A percentile compares a stretch with the other conserved stretches of the same genome.
Evolutionary conservation across 2,113 vertebrate species (phyloP).

Genomic region (Urocitellus parryii): DNA sequence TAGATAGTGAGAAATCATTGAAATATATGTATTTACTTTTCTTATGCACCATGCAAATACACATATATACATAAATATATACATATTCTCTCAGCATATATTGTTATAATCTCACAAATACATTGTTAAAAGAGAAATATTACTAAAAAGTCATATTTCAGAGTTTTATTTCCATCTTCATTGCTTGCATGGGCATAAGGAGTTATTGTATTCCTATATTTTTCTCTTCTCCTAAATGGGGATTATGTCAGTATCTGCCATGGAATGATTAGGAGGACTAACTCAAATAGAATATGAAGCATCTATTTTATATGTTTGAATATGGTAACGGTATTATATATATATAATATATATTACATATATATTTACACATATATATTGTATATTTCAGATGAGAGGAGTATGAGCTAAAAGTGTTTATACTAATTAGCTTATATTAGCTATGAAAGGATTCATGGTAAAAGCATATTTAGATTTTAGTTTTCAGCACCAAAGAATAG

Average conservation of each 20-base stretch:
- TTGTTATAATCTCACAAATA: background rate
- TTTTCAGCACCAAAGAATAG: background rate
- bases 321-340: background rate
- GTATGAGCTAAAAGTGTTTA: background rate
- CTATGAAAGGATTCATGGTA: background rate
- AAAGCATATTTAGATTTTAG: background rate
- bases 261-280: background rate
- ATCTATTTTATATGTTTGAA: background rate
- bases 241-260: background rate
- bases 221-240: background rate
- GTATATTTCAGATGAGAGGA: background rate
- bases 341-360: too few species aligned
- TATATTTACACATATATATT: background rate
- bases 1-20: background rate
- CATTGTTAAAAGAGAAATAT: background rate
- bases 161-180: background rate
- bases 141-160: background rate
- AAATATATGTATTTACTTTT: background rate
- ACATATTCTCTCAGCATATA: background rate
- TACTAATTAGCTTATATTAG: background rate
- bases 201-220: background rate
- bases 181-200: background rate
- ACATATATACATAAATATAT: rapidly evolving
- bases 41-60: background rate
- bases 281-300: background rate